Evolutionary conservation across 2,113 vertebrate species (phyloP).

Genomic region (Pipa parva): DNA sequence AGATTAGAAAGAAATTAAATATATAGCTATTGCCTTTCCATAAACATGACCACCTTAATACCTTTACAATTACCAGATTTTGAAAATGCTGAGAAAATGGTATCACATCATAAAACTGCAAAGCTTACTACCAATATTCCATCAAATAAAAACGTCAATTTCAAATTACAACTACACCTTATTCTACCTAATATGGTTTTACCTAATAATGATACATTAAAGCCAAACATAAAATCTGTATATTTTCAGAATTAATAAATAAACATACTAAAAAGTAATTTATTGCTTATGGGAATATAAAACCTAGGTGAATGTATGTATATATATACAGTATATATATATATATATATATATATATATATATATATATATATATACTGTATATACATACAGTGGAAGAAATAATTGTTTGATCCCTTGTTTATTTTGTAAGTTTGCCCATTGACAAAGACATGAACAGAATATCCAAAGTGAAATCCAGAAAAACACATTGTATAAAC

Average conservation of each 20-base stretch:
- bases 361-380: no score
- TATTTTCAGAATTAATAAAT: not conserved
- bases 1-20: conserved; percentile 43
- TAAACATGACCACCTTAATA: conserved; percentile 36
- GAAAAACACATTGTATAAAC: no score
- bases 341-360: no score
- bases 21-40: conserved; percentile 40
- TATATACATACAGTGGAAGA: no score
- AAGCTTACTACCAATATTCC: conserved; percentile 30
- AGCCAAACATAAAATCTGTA: not conserved
- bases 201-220: not conserved
- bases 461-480: no score
- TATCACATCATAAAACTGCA: conserved; percentile 38
- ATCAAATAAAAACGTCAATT: conserved; percentile 29
- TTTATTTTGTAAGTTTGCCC: no score
- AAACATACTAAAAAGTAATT: not conserved
- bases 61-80: conserved; percentile 41
- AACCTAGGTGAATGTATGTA: not conserved
- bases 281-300: not conserved
- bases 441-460: no score
- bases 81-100: conserved; percentile 29
- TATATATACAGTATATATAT: no score
- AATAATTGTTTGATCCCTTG: no score
- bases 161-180: conserved; percentile 7
- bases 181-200: not conserved